Base-by-base conservation (phyloP, 2,113 vertebrate genomes). In the Serilophus lunatus region DNA sequence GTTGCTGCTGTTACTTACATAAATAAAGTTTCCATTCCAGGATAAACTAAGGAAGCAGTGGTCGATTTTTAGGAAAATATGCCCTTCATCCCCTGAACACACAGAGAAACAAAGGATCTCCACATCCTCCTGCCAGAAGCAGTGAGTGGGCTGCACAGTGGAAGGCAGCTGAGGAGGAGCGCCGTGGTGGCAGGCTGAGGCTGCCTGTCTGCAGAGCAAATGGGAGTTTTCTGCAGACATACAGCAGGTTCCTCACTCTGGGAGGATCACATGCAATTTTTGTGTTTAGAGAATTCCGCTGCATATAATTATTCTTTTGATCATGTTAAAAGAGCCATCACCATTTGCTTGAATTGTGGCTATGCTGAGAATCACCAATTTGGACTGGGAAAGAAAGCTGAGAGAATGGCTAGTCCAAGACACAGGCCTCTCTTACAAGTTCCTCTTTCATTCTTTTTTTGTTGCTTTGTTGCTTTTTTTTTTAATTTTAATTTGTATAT, bases 231-330 rank as follows among this genome's bases (percentile, higher is more conserved):
- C 92, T 35, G 75, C 88, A 96, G 87, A 86, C 82, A 82, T n/a
- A 56, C 96, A 95, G 92, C 72, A 33, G 3, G 72, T 76, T 88
- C 95, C 95, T 96, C 95, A 95, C 33, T 59, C 93, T 29, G 61
- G 90, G 69, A 91, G 38, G 95, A 97, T 97, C 97, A 96, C 96
- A 98, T 3, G 9, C 50, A 2, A 96, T 92, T 97, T 96, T 69
- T 94, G 92, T 98, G 96, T 96, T 97, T 16, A 23, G 93, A 96
- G 94, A 97, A 98, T 97, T 97, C 95, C 93, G 94, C 80, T 93
- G 96, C 44, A 19, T 91, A 53, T 97, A 98, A 97, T 98, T 97
- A 97, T 96, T 95, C 97, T 97, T 98, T 98, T 97, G 97, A 98
- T 98, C 96, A 69, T 87, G 96, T 93, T 97, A 95, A 96, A 97